Evolutionary conservation across 1,140 invertebrate genomes (phyloP), one percentile per base, ranked within the genome.

Genomic region (Trypoxylus dichotomus): DNA sequence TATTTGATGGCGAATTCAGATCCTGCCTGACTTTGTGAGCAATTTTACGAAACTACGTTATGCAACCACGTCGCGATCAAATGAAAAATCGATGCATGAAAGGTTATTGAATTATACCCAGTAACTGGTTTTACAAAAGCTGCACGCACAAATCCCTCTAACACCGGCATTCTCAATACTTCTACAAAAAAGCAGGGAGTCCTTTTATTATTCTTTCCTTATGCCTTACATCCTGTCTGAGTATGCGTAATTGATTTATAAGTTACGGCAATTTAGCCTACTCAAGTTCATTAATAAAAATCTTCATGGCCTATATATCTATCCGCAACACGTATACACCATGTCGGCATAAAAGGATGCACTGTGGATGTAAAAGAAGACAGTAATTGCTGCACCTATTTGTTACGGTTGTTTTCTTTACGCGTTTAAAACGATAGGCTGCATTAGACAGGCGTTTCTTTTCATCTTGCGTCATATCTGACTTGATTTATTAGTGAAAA

Each of bases 351-450:
- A 21, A 58, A n/a, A 21, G 47, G 15, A 58, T 58, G 21, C 47
- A 21, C 47, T 58, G 47, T 21, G 47, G 47, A 19, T 58, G 47
- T 58, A 58, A 58, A 58, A 58, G 47, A 58, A 19, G 47, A 58
- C 47, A 58, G 47, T 58, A 58, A 58, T 58, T 8, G 21, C 47
- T 19, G 47, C 47, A 58, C 47, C 47, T 58, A 58, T 58, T 58
- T 58, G 47, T 58, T 58, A 58, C 47, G 47, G 15, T 58, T 58
- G 47, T 58, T 58, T 58, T 58, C 47, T 58, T 58, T 58, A 58
- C 47, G 47, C 47, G 21, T 58, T 58, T 58, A 11, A 58, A 21
- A n/a, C 47, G 47, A 19, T 58, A 58, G 47, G 5, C 32, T 37
- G 32, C 32, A 37, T 37, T 37, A 37, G 47, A 21, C 47, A 8